Base-by-base conservation (phyloP, 2,888 invertebrate species). In the Polyommatus icarus region DNA sequence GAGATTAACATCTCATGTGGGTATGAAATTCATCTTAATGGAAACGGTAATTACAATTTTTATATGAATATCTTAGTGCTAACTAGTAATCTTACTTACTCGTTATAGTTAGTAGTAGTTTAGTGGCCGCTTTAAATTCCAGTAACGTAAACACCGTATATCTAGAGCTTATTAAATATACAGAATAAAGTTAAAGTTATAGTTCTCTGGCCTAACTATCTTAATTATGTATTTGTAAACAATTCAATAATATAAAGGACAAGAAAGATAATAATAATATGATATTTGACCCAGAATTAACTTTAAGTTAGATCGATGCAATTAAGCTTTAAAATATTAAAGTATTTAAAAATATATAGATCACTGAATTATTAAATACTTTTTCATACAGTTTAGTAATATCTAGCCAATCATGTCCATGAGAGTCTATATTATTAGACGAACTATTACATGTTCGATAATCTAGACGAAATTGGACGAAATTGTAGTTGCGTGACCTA, bases 401-500 rank as follows among this genome's bases (percentile, higher is more conserved):
- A 24, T 61, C 61, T 20, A 29, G 15, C 29, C 67, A 67, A 67
- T 67, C 67, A 29, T 67, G 18, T 29, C 67, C 67, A 67, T 67
- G 32, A 67, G 12, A 67, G 67, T 67, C 67, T 15, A 67, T 67
- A 67, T 67, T 61, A 61, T 61, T 67, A 67, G 29, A 5, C 67
- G 67, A 24, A 61, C 24, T 61, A 12, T 67, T 15, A 67, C 67
- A 67, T 61, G 61, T 67, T 67, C 67, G 29, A 67, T 67, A 29
- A 67, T 67, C 67, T 67, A 29, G 67, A 12, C 67, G 67, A 67
- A 67, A 67, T 67, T 67, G 6, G 67, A 67, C 67, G 29, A 67
- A 67, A 29, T 67, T 67, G 67, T 67, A 67, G 67, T 67, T 67
- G 67, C 67, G 67, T 67, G 67, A 67, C 67, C 67, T 67, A 67